A percentile compares a stretch with the other conserved stretches of the same genome.
These are phyloP conservation scores for Rhynchopsitta pachyrhyncha DNA, from an alignment of 2,113 vertebrate genomes.

Conservation along the genomic window DNA sequence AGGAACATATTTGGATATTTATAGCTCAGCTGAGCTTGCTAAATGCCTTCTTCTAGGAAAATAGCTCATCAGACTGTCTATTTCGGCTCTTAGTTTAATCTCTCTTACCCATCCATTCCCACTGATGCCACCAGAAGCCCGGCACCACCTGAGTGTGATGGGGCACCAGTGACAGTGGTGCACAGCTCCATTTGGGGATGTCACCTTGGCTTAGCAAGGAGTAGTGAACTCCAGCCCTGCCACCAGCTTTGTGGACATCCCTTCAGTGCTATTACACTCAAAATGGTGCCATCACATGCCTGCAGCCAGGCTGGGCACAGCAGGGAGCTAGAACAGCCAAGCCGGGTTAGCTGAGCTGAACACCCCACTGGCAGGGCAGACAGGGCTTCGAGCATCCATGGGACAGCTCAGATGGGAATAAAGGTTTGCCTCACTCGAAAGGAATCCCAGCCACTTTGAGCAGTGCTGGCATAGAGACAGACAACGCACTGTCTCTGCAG, in stretches of 20 bases:
- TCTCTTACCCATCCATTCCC: slow-evolving; percentile 1
- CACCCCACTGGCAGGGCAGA: rapidly evolving
- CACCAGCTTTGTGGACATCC: neutral
- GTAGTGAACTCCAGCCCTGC: neutral
- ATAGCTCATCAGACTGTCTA: slow-evolving; percentile 48
- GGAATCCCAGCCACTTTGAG: neutral
- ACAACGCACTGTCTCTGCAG: neutral
- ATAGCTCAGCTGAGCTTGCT: slow-evolving; percentile 61
- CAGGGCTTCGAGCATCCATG: neutral
- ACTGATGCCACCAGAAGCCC: neutral
- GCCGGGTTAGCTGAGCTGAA: neutral
- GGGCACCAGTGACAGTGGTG: rapidly evolving
- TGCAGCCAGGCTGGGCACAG: neutral
- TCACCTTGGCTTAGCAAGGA: neutral
- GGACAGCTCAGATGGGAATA: neutral
- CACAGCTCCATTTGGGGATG: rapidly evolving
- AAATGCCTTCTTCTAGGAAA: slow-evolving; percentile 48
- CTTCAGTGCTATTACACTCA: neutral
- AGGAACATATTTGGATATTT: slow-evolving; percentile 47
- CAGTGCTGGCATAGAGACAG: neutral
- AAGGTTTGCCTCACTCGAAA: neutral
- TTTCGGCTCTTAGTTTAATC: slow-evolving; percentile 31
- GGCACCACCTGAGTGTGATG: neutral
- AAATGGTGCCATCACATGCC: rapidly evolving
- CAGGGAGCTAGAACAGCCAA: neutral